These are phyloP conservation scores for Ptyas mucosa DNA, from an alignment of 2,113 vertebrate genomes.

Conservation along the genomic window DNA sequence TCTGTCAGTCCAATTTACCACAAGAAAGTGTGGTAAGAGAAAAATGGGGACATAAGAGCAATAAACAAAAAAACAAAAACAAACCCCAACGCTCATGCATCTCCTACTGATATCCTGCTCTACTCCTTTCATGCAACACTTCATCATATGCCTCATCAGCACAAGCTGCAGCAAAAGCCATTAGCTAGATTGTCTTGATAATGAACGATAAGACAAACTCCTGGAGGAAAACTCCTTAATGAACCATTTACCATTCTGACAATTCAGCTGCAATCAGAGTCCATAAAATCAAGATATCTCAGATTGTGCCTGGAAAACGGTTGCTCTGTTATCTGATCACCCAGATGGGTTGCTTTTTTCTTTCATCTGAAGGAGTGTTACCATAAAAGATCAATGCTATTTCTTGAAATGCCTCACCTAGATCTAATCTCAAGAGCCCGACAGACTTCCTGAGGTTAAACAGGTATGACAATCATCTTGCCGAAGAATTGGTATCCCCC, in stretches of 20 bases:
- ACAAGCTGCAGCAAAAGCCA: background rate
- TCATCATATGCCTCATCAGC: background rate
- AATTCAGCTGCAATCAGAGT: slow-evolving; percentile 33
- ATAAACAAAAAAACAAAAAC: background rate
- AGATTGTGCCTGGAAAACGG: slow-evolving; percentile 21
- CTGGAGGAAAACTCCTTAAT: background rate
- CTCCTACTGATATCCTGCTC: background rate
- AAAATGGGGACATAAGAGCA: background rate
- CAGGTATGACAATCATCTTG: background rate
- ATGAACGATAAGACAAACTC: background rate
- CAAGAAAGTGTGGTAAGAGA: background rate
- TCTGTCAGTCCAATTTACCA: background rate
- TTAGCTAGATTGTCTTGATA: background rate
- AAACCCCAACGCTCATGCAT: background rate
- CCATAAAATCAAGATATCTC: slow-evolving; percentile 9
- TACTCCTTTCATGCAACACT: background rate
- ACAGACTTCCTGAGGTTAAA: background rate
- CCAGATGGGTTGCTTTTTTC: background rate
- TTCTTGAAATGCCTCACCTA: slow-evolving; percentile 33
- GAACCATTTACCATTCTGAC: background rate
- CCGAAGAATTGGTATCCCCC: background rate
- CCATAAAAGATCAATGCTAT: slow-evolving; percentile 47
- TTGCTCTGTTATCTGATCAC: slow-evolving; percentile 50
- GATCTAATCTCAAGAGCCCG: background rate
- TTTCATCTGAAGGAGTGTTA: slow-evolving; percentile 14